Base-by-base conservation (phyloP, 2,797 vertebrate species). In the Rhinatrema bivittatum region DNA sequence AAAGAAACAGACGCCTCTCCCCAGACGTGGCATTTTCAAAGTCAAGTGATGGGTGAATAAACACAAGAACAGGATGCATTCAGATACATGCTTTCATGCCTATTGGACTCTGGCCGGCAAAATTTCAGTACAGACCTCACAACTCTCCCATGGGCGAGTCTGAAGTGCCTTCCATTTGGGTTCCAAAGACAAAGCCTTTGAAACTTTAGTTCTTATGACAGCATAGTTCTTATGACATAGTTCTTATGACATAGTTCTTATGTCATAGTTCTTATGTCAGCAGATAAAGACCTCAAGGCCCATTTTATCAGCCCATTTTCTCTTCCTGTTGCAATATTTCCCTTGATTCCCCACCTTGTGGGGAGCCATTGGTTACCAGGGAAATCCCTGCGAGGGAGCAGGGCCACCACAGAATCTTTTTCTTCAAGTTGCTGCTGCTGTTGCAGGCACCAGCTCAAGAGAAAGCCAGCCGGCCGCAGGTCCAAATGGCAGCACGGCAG, bases 1-100 rank as follows among this genome's bases (percentile, higher is more conserved):
- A 39, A 33, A 16, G 46, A 10, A 38, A 42, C 59, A 56, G 25
- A 44, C 68, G 65, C 62, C 61, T 22, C 21, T 9, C 49, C 46
- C 59, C 55, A 58, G 61, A 60, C 46, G 39, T 34, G 50, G 24
- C 36, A 12, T 36, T 16, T 13, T 27, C 5, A 17, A n/a, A 4
- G 36, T 11, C 7, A 14, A 24, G 13, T 9, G 11, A 16, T 15
- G 19, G 7, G 7, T 7, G 19, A 11, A 16, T 10, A 34, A 23
- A 29, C 41, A 25, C 16, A 7, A 17, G 10, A 20, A 19, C 5
- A 11, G 6, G 5, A 9, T 13, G 21, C 25, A 17, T 11, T 29
- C 15, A 11, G 26, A 26, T 32, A 25, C 24, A 34, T 13, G 21
- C 19, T 25, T 10, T 30, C 7, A 25, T 34, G 13, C 23, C 45